These are phyloP conservation scores for Squalus acanthias DNA, from an alignment of 2,797 vertebrate species.

Conservation along the genomic window DNA sequence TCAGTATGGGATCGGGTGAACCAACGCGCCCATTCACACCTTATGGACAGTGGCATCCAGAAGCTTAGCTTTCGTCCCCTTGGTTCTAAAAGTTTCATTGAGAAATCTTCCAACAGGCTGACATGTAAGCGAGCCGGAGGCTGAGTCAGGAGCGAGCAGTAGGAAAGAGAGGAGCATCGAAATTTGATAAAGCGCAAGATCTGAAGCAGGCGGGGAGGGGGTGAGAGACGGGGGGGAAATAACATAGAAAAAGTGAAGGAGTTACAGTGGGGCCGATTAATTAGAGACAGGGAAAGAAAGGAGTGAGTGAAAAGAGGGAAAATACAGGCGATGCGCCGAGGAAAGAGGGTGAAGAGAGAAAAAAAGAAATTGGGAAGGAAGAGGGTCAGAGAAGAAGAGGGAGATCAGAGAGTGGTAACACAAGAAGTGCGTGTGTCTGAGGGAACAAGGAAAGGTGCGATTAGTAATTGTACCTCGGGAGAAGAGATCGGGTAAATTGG, in stretches of 20 bases:
- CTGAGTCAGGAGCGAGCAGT: not conserved
- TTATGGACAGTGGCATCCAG: not conserved
- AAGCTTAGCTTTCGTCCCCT: not conserved
- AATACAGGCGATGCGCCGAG: no score
- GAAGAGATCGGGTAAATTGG: not conserved
- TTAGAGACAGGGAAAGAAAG: no score
- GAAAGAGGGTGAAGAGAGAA: rapidly evolving
- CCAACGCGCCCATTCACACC: not conserved
- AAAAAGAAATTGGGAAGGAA: not conserved
- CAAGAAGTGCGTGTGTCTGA: not conserved
- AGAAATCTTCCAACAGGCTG: conserved; percentile 11
- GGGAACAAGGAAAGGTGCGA: not conserved
- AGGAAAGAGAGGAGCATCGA: not conserved
- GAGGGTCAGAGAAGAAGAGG: not conserved
- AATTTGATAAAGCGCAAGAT: not conserved
- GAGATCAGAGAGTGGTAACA: no score
- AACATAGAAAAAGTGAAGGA: not conserved
- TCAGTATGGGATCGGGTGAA: not conserved
- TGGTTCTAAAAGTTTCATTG: not conserved
- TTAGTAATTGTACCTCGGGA: not conserved
- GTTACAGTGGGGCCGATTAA: not conserved
- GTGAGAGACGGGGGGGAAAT: no score
- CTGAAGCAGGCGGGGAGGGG: not conserved
- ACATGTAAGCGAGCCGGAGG: not conserved
- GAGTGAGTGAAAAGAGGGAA: not conserved